phyloP scores from a whole-genome alignment of 1,140 invertebrate species.

The Leptoteleia sp. region DNA sequence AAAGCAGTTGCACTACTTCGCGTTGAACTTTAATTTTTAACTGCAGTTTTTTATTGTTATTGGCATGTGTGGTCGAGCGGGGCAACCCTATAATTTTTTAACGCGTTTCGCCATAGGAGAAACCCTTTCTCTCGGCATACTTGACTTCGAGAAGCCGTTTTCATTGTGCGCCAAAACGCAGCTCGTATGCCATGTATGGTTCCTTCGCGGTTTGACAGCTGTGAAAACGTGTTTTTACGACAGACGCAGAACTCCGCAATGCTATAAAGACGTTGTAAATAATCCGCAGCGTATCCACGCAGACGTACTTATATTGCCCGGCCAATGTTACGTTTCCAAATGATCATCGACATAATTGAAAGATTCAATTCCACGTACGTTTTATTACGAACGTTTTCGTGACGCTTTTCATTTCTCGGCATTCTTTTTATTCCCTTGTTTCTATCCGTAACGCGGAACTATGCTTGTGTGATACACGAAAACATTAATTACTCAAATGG shows the following conservation, averaged over 20 bases:
- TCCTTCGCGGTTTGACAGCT: constrained; percentile 67
- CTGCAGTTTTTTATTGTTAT: constrained; percentile 40
- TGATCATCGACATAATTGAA: constrained; percentile 38
- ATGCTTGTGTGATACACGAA: no score
- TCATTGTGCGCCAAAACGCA: constrained; percentile 53
- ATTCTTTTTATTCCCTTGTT: no score
- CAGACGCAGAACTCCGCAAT: constrained; percentile 37
- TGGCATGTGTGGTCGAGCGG: constrained; percentile 22
- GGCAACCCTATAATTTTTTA: constrained; percentile 63
- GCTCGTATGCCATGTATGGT: constrained; percentile 64
- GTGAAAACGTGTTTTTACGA: constrained; percentile 67
- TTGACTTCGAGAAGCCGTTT: constrained; percentile 49
- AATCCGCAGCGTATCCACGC: constrained; percentile 39
- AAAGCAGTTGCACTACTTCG: no score
- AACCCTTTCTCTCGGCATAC: constrained; percentile 58
- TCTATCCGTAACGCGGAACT: no score
- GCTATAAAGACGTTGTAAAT: constrained; percentile 66
- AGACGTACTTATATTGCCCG: constrained; percentile 15
- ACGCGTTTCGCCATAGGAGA: constrained; percentile 59
- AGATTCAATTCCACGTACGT: background rate
- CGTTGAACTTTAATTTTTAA: constrained; percentile 7
- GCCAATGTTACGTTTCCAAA: constrained; percentile 17
- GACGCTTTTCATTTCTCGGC: no score
- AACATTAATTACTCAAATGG: no score
- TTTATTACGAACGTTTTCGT: no score